Conservation (phyloP, 2,888 invertebrate species). For the Aphidoletes aphidimyza region DNA sequence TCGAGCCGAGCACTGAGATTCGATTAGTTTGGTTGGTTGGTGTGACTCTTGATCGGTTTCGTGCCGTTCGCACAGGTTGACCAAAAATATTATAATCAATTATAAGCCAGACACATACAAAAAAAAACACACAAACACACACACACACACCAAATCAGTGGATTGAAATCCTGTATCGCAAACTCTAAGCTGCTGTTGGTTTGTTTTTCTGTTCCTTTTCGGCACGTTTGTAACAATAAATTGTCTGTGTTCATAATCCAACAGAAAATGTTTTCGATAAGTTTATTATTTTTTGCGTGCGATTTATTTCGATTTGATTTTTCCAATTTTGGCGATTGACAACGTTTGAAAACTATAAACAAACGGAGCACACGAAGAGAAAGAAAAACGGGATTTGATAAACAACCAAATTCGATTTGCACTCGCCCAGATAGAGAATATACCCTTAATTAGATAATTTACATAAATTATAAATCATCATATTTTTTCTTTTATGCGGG, state of each 20-base stretch:
- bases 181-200: background rate
- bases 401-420: background rate
- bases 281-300: background rate
- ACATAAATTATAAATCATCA: constrained; percentile 30
- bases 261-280: too few species aligned
- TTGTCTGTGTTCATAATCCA: background rate
- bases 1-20: background rate
- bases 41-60: background rate
- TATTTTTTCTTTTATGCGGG: too few species aligned
- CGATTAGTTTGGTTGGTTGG: background rate
- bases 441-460: constrained; percentile 52
- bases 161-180: background rate
- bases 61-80: background rate
- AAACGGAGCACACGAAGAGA: background rate
- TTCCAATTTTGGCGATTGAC: background rate
- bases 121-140: background rate
- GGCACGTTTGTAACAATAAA: background rate
- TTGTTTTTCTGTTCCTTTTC: background rate
- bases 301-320: background rate
- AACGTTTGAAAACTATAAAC: background rate
- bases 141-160: too few species aligned
- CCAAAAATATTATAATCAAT: constrained; percentile 3
- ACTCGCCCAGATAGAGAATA: background rate
- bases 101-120: background rate
- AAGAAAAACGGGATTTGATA: background rate